Evolutionary conservation across 35 echinoderm and acorn worm genomes (phyloP).

Genomic region (Hemicentrotus pulcherrimus): DNA sequence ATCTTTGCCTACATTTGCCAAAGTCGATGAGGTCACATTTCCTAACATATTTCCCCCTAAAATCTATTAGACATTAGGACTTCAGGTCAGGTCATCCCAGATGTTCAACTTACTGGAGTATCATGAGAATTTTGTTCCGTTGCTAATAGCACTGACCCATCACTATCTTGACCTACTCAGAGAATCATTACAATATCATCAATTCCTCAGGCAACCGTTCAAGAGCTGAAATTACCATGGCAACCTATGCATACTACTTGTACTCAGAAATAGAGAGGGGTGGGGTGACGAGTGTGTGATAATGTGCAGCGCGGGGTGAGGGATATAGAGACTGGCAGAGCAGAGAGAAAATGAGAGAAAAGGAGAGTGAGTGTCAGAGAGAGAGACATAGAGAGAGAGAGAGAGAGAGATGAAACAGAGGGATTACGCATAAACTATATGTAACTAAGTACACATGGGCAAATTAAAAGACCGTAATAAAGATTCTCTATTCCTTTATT

Average conservation of each 20-base stretch:
- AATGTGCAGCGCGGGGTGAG: too few relatives aligned
- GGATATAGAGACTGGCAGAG: too few relatives aligned
- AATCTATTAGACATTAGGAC: background rate
- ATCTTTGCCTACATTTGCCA: background rate
- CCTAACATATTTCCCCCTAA: too few relatives aligned
- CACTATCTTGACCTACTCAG: background rate
- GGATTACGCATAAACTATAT: too few relatives aligned
- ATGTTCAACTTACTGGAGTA: background rate
- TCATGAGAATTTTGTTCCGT: background rate
- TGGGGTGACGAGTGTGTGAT: background rate
- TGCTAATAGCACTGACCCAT: background rate
- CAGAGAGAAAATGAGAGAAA: too few relatives aligned
- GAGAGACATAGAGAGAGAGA: too few relatives aligned
- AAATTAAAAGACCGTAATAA: too few relatives aligned
- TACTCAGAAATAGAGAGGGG: background rate
- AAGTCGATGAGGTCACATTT: background rate
- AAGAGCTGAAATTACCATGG: background rate
- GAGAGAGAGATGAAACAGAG: too few relatives aligned
- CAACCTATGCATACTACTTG: background rate
- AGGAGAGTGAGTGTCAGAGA: too few relatives aligned
- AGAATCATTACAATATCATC: slow-evolving; percentile 22
- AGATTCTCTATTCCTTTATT: too few relatives aligned
- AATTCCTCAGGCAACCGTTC: slow-evolving; percentile 18
- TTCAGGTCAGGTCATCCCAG: background rate
- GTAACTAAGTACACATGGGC: too few relatives aligned